These are phyloP conservation scores for Acrossocheilus wenchowensis DNA, from an alignment of 2,797 vertebrate species.

Conservation along the genomic window DNA sequence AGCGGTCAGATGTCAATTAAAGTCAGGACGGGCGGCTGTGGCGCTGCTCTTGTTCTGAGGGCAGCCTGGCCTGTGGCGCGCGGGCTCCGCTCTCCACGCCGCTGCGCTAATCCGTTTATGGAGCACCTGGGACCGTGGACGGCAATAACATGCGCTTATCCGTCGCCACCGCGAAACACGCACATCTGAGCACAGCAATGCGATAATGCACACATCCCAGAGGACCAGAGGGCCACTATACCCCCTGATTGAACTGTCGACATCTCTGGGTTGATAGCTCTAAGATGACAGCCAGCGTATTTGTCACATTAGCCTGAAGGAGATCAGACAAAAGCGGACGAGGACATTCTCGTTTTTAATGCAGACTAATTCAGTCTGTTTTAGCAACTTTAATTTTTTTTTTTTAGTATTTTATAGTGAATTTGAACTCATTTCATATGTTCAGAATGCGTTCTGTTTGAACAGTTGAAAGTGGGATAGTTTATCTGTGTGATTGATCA, in stretches of 20 bases:
- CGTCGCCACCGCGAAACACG: constrained; percentile 2
- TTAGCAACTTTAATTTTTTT: not conserved
- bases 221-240: constrained; percentile 33
- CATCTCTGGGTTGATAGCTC: constrained; percentile 32
- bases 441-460: constrained; percentile 57
- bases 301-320: constrained; percentile 44
- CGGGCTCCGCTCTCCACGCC: constrained; percentile 46
- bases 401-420: not conserved
- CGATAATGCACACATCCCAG: constrained; percentile 23
- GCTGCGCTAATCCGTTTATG: constrained; percentile 70
- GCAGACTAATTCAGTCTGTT: not conserved
- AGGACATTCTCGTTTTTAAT: not conserved
- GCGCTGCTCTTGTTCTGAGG: constrained; percentile 32
- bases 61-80: constrained; percentile 50
- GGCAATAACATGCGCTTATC: constrained; percentile 66
- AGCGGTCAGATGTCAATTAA: constrained; percentile 56
- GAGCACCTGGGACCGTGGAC: constrained; percentile 71
- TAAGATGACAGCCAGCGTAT: constrained; percentile 47
- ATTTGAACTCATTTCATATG: not conserved
- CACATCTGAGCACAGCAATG: constrained; percentile 28
- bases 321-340: not conserved
- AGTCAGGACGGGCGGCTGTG: constrained; percentile 23
- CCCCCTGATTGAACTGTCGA: constrained; percentile 46
- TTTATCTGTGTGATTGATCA: constrained; percentile 78
- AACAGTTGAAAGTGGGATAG: constrained; percentile 80